Evolutionary conservation across 2,888 invertebrate species (phyloP), one percentile per base, ranked within the genome.

Genomic region (Drosophila prolongata): DNA sequence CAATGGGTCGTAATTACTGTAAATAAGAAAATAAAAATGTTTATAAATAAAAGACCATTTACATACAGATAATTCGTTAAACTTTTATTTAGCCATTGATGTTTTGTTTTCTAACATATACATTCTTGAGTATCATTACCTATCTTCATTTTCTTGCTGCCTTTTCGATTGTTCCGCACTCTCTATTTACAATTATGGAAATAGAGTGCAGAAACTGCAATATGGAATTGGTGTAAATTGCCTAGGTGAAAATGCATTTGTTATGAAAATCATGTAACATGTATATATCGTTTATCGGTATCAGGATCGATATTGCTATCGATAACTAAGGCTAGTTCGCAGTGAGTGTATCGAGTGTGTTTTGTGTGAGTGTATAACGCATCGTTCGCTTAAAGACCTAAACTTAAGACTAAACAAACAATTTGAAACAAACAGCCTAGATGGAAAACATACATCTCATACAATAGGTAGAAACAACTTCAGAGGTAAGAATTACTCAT

Each of bases 371-470:
- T 79, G 46, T 79, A 89, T 89, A 89, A 89, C 89, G 89, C 89
- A 90, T 82, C 49, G 55, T 66, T 67, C 67, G 75, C 80, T 77
- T 89, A 79, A 64, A 72, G 55, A 85, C 72, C 79, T 79, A 87
- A 55, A 55, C 79, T 85, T 80, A 80, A 76, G 76, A 77, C 76
- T 79, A 81, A 59, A 75, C 79, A 85, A 87, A 87, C 72, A 87
- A 77, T 70, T 85, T 86, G 88, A 89, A 89, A 90, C 90, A 90
- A 90, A 89, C 89, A 87, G 87, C 87, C 89, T 77, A 88, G 74
- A 58, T 70, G 76, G 68, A 86, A 76, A 87, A 80, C 86, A 76
- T 67, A 49, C 49, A 40, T 66, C 66, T 66, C 66, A 42, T 70
- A 61, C 55, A 52, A 47, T 30, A 47, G 66, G 60, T 54, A 50